Percentiles rank a stretch among this genome's conserved stretches.
Evolutionary conservation across 2,113 vertebrate genomes (phyloP).

Genomic region (Leptodactylus fuscus): DNA sequence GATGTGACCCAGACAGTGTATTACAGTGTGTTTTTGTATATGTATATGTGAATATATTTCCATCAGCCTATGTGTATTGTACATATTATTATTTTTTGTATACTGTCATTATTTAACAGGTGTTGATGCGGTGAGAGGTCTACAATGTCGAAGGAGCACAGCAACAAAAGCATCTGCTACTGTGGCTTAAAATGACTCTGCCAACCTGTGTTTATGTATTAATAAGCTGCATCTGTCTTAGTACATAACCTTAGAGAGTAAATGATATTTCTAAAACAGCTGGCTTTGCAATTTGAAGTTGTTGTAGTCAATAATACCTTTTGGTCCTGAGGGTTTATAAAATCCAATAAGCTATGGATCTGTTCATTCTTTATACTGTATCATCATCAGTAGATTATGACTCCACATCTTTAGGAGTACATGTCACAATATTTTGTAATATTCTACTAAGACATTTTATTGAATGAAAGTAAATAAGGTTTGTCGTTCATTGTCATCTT

Average conservation of each 20-base stretch:
- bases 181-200: constrained; percentile 1
- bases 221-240: constrained; percentile 25
- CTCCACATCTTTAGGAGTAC: neutral
- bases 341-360: too few relatives aligned
- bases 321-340: neutral
- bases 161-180: constrained; percentile 38
- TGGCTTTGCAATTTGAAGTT: neutral
- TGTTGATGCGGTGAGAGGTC: constrained; percentile 2
- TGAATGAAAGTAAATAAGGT: neutral
- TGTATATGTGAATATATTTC: too few relatives aligned
- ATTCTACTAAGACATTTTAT: neutral
- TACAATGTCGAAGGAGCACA: neutral
- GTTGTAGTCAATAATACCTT: constrained; percentile 13
- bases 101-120: neutral
- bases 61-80: neutral
- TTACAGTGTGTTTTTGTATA: too few relatives aligned
- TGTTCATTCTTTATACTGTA: neutral
- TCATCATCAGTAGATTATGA: neutral
- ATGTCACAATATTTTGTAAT: neutral
- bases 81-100: neutral
- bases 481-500: neutral
- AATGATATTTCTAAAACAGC: constrained; percentile 34
- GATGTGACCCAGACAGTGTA: too few relatives aligned
- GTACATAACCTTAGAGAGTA: constrained; percentile 39
- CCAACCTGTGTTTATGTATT: constrained; percentile 41